Evolutionary conservation across 2,797 vertebrate genomes (phyloP).

Genomic region (Rhinoraja longicauda): DNA sequence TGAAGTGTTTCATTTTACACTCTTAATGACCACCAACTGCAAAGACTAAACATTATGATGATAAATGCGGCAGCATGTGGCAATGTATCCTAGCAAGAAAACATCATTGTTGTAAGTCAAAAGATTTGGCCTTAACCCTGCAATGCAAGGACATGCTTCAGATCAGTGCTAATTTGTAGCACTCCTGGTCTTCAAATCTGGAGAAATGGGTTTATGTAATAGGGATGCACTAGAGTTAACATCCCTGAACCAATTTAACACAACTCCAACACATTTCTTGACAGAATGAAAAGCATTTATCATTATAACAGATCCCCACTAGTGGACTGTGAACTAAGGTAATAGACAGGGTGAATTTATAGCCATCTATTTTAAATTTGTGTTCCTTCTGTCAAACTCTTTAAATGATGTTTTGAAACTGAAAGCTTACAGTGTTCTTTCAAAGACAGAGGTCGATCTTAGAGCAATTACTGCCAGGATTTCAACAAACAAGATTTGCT

Average conservation of each 20-base stretch:
- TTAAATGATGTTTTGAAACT: constrained; percentile 19
- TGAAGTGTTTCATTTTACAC: background rate
- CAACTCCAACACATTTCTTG: constrained; percentile 29
- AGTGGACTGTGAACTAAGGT: constrained; percentile 1
- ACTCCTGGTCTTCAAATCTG: background rate
- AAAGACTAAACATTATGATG: constrained; percentile 35
- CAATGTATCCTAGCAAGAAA: background rate
- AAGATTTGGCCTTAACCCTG: background rate
- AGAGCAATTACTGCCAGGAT: constrained; percentile 21
- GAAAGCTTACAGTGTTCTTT: background rate
- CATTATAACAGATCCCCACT: constrained; percentile 4
- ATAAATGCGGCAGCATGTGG: constrained; percentile 4
- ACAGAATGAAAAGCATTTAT: constrained; percentile 36
- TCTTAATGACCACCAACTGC: constrained; percentile 22
- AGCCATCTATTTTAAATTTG: constrained; percentile 33
- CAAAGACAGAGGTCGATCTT: background rate
- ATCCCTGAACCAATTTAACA: constrained; percentile 30
- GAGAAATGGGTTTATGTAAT: constrained; percentile 23
- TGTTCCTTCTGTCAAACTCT: constrained; percentile 34
- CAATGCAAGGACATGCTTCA: background rate
- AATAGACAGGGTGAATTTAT: constrained; percentile 39
- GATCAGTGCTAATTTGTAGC: constrained; percentile 12
- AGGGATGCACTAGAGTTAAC: constrained; percentile 16
- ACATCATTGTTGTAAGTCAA: constrained; percentile 10
- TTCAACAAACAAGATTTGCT: background rate